A percentile compares a stretch with the other conserved stretches of the same genome.
Conservation (phyloP, 2,888 invertebrate species). For the Acrocyrtus sp. region DNA sequence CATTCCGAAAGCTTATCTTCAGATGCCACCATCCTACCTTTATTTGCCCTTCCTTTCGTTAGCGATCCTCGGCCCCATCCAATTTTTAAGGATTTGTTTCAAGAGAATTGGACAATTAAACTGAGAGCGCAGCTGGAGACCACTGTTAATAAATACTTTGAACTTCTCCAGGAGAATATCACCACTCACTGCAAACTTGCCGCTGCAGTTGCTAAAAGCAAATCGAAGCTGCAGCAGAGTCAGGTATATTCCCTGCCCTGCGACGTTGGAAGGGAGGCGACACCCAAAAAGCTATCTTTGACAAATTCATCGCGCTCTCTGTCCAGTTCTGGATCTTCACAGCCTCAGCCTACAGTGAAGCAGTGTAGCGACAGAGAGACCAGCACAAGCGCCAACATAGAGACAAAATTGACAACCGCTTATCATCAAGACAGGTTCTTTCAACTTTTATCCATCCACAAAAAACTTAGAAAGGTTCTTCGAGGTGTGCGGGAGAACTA, state of each 20-base stretch:
- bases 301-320: too few relatives aligned
- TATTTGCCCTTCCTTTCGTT: constrained; percentile 72
- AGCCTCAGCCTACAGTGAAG: too few relatives aligned
- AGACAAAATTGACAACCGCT: constrained; percentile 1
- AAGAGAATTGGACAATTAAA: constrained; percentile 57
- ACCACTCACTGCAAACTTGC: constrained; percentile 56
- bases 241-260: too few relatives aligned
- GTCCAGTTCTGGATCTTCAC: background rate
- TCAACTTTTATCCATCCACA: constrained; percentile 53
- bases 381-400: background rate
- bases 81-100: constrained; percentile 68
- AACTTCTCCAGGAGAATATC: constrained; percentile 60
- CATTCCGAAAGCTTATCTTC: constrained; percentile 68
- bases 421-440: constrained; percentile 57
- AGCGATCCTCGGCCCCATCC: constrained; percentile 70
- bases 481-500: constrained; percentile 57
- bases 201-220: constrained; percentile 22
- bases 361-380: too few relatives aligned
- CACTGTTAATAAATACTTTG: constrained; percentile 59
- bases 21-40: constrained; percentile 70
- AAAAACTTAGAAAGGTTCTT: constrained; percentile 52
- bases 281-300: background rate
- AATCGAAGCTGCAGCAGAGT: background rate
- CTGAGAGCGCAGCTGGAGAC: constrained; percentile 58
- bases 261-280: too few relatives aligned